Evolutionary conservation across 2,888 invertebrate genomes (phyloP).

Genomic region (Carabus problematicus): DNA sequence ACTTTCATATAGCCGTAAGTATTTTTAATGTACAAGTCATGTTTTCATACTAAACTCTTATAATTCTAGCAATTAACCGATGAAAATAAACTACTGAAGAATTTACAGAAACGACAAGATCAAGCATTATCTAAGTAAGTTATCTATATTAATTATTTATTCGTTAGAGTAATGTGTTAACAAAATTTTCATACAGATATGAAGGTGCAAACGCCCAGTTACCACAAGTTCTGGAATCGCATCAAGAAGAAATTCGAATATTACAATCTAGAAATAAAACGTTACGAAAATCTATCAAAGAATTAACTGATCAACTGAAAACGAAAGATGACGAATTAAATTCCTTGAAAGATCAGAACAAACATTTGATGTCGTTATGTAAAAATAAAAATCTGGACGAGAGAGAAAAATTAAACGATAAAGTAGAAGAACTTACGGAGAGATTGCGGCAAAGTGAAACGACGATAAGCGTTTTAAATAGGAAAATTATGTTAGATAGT

Average conservation of each 20-base stretch:
- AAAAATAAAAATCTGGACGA: conserved; percentile 77
- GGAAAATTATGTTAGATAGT: conserved; percentile 73
- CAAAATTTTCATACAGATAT: conserved; percentile 60
- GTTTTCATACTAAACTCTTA: neutral
- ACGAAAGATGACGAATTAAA: conserved; percentile 73
- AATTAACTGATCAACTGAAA: conserved; percentile 70
- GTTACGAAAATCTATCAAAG: conserved; percentile 69
- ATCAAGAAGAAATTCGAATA: conserved; percentile 78
- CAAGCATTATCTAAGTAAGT: conserved; percentile 73
- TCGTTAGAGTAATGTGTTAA: too few relatives aligned
- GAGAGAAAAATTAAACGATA: conserved; percentile 74
- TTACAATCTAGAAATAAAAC: conserved; percentile 74
- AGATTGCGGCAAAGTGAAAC: conserved; percentile 68
- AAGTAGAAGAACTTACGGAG: conserved; percentile 64
- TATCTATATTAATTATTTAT: too few relatives aligned
- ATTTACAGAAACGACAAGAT: conserved; percentile 81
- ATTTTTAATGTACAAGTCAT: neutral
- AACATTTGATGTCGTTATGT: conserved; percentile 72
- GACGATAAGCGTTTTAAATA: conserved; percentile 70
- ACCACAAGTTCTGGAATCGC: conserved; percentile 76
- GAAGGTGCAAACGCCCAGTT: conserved; percentile 81
- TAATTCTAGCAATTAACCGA: conserved; percentile 67
- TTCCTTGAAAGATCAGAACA: conserved; percentile 72
- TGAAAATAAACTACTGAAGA: conserved; percentile 78
- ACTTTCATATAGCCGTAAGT: conserved; percentile 76